These are phyloP conservation scores for Labeo rohita DNA, from an alignment of 2,113 vertebrate genomes.

Conservation along the genomic window DNA sequence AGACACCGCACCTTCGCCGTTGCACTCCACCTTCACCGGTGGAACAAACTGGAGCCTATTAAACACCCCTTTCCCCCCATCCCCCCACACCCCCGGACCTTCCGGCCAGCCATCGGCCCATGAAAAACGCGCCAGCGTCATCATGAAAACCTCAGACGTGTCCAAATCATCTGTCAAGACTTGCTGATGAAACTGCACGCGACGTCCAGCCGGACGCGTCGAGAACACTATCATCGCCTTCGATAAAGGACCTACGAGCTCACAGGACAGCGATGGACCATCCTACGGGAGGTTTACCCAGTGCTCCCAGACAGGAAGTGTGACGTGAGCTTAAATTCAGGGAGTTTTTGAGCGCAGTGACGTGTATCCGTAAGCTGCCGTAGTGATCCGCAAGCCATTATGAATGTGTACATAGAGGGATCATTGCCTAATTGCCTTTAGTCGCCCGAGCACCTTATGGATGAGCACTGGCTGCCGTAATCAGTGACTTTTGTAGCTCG, in stretches of 20 bases:
- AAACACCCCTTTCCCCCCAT: constrained; percentile 68
- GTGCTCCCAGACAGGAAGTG: not conserved
- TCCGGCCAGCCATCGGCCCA: constrained; percentile 73
- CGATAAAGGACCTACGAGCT: constrained; percentile 14
- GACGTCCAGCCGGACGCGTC: constrained; percentile 51
- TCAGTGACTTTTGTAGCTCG: constrained; percentile 41
- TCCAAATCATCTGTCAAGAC: constrained; percentile 87
- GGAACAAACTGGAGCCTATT: constrained; percentile 74
- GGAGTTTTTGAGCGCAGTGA: constrained; percentile 38
- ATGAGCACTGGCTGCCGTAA: constrained; percentile 65
- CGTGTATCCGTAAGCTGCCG: constrained; percentile 25
- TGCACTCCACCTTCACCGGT: constrained; percentile 79
- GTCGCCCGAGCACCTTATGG: constrained; percentile 73
- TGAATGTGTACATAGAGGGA: constrained; percentile 63
- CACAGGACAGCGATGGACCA: constrained; percentile 23
- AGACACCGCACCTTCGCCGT: constrained; percentile 74
- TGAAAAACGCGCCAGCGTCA: constrained; percentile 92
- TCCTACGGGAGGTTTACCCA: not conserved
- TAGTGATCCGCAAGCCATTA: constrained; percentile 41
- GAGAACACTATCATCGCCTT: constrained; percentile 3
- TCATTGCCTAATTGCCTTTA: constrained; percentile 56
- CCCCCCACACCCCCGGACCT: not conserved
- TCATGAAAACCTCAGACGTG: constrained; percentile 96
- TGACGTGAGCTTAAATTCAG: constrained; percentile 46
- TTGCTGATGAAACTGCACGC: constrained; percentile 70